Percentiles rank a stretch among this genome's conserved stretches.
Conservation (phyloP, 2,888 invertebrate genomes). For the Agriopis marginaria region DNA sequence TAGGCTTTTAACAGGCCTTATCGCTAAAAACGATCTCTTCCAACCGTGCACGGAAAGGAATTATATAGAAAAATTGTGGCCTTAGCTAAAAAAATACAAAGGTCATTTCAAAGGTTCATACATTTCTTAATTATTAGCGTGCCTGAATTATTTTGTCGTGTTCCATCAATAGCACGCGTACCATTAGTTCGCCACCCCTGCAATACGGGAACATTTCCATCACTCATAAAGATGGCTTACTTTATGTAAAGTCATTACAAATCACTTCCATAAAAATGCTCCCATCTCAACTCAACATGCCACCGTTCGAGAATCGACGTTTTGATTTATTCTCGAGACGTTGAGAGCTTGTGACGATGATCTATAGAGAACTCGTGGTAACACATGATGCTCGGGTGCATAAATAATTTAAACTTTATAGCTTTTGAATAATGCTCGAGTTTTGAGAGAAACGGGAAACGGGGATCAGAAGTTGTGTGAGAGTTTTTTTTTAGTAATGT, state of each 20-base stretch:
- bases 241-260: not conserved
- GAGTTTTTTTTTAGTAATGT: not conserved
- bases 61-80: too few relatives aligned
- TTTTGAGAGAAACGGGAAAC: slow-evolving; percentile 16
- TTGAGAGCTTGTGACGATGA: slow-evolving; percentile 25
- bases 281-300: slow-evolving; percentile 9
- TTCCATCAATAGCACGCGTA: too few relatives aligned
- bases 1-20: too few relatives aligned
- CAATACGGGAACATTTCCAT: too few relatives aligned
- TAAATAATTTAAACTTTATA: slow-evolving; percentile 32
- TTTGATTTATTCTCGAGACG: slow-evolving; percentile 30
- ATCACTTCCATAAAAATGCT: slow-evolving; percentile 9
- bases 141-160: too few relatives aligned
- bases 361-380: slow-evolving; percentile 31
- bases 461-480: slow-evolving; percentile 4
- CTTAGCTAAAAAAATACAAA: too few relatives aligned
- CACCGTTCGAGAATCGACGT: slow-evolving; percentile 23
- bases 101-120: too few relatives aligned
- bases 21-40: too few relatives aligned
- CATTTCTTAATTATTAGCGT: too few relatives aligned
- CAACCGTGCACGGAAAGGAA: too few relatives aligned
- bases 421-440: slow-evolving; percentile 26
- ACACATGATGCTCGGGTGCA: slow-evolving; percentile 26
- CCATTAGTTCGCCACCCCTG: too few relatives aligned
- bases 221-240: not conserved